phyloP scores from a whole-genome alignment of 2,113 vertebrate genomes.

The Myrmecophaga tridactyla region DNA sequence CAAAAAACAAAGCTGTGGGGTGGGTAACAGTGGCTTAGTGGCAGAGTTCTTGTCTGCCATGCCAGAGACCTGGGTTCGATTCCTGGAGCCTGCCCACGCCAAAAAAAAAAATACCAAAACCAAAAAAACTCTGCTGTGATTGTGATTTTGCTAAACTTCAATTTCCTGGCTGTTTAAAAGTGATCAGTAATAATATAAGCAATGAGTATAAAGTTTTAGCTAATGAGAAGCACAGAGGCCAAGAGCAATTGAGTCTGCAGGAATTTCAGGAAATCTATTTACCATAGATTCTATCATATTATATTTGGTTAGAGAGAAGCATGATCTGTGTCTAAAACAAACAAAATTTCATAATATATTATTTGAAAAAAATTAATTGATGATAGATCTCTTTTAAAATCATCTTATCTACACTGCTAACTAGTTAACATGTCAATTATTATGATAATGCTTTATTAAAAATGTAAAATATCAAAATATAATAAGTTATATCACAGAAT shows the following conservation, averaged over 20 bases:
- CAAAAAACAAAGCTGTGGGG: not conserved
- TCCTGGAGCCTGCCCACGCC: too few species aligned
- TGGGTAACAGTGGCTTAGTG: too few species aligned
- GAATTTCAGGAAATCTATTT: not conserved
- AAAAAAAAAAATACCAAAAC: too few species aligned
- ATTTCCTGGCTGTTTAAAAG: not conserved
- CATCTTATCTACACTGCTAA: not conserved
- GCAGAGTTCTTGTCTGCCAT: too few species aligned
- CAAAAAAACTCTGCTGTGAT: too few species aligned
- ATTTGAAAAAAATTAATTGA: not conserved
- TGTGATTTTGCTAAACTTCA: slow-evolving; percentile 1
- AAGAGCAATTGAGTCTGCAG: not conserved
- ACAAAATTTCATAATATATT: not conserved
- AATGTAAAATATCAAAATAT: not conserved
- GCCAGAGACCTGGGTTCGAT: too few species aligned
- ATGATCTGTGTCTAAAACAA: not conserved
- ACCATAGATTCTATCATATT: not conserved
- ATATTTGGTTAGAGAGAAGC: not conserved
- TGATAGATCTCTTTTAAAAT: not conserved
- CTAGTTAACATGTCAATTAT: not conserved
- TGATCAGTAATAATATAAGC: not conserved
- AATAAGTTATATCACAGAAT: not conserved
- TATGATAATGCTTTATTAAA: not conserved
- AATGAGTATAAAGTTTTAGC: not conserved
- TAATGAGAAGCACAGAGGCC: not conserved